Conservation (phyloP, 2,113 vertebrate species). For the Podarcis cretensis region DNA sequence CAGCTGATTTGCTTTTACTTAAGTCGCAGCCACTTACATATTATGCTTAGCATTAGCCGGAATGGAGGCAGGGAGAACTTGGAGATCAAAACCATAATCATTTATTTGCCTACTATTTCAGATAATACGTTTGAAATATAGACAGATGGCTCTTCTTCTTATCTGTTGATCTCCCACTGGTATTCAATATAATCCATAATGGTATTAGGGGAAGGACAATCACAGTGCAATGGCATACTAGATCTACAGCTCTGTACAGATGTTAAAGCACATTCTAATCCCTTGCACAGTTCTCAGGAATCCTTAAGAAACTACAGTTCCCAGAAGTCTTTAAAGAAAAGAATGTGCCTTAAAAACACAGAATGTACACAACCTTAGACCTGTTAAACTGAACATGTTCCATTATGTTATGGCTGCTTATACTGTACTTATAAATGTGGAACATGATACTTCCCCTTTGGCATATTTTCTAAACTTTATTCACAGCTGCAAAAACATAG, state of each 20-base stretch:
- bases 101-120: slow-evolving; percentile 19
- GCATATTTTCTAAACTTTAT: not conserved
- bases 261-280: not conserved
- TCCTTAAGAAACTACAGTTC: too few species aligned
- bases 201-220: fast-evolving
- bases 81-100: slow-evolving; percentile 24
- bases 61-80: not conserved
- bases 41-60: not conserved
- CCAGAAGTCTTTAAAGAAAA: too few species aligned
- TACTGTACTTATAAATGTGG: not conserved
- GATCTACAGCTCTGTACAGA: not conserved
- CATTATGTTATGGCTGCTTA: not conserved
- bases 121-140: not conserved
- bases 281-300: too few species aligned
- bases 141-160: not conserved
- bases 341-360: too few species aligned
- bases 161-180: not conserved
- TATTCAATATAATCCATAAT: slow-evolving; percentile 17
- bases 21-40: slow-evolving; percentile 6
- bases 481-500: not conserved
- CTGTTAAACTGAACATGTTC: not conserved
- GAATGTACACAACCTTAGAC: too few species aligned
- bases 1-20: slow-evolving; percentile 41
- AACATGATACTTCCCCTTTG: not conserved
- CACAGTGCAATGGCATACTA: not conserved